Conservation (phyloP, 2,797 vertebrate genomes). For the Cyprinodon diabolis region DNA sequence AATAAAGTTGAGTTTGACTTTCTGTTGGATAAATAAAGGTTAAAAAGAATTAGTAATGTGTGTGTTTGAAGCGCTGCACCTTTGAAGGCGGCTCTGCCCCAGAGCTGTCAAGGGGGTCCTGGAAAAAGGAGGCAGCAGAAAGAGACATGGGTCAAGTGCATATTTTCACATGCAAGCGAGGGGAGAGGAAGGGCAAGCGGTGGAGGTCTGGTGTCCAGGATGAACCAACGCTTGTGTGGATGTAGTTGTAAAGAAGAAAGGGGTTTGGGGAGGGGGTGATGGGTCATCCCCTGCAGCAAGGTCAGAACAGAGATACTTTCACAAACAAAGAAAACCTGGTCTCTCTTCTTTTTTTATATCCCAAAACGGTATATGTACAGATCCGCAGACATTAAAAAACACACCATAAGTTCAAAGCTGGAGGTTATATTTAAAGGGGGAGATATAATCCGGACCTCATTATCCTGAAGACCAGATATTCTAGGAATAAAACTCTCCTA, state of each 20-base stretch:
- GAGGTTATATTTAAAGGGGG: constrained; percentile 44
- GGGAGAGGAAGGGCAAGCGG: constrained; percentile 40
- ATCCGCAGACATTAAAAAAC: constrained; percentile 25
- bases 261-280: constrained; percentile 2
- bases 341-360: constrained; percentile 44
- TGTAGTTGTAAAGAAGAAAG: constrained; percentile 14
- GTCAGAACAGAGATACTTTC: constrained; percentile 66
- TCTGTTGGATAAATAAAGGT: constrained; percentile 55
- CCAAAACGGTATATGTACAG: constrained; percentile 41
- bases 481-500: constrained; percentile 23
- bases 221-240: constrained; percentile 34
- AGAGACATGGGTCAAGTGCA: constrained; percentile 65
- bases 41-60: constrained; percentile 31
- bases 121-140: constrained; percentile 14
- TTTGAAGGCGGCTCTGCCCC: constrained; percentile 64
- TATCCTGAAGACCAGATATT: constrained; percentile 25
- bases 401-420: constrained; percentile 46
- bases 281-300: constrained; percentile 72
- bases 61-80: constrained; percentile 51
- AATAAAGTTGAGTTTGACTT: constrained; percentile 54
- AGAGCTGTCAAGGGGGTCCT: constrained; percentile 60
- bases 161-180: constrained; percentile 39
- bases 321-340: constrained; percentile 21
- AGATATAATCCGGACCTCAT: constrained; percentile 19
- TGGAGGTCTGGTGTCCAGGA: constrained; percentile 32